Evolutionary conservation across 1,140 invertebrate species (phyloP), one percentile per base, ranked within the genome.

Genomic region (Lysiphlebus fabarum): DNA sequence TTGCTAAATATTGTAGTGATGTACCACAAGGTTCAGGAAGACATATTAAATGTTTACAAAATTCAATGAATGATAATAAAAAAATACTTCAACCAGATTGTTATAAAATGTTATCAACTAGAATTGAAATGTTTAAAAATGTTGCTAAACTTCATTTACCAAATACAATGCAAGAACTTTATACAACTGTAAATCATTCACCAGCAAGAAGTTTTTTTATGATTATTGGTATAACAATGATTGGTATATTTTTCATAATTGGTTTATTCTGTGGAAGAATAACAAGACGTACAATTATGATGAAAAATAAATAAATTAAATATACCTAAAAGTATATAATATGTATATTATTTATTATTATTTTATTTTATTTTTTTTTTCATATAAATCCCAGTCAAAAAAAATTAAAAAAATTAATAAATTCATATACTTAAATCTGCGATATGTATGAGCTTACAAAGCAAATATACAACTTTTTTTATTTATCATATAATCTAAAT

Each of bases 121-220:
- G 93, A 66, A 86, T 93, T 66, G 88, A 94, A 80, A 93, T 96
- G 90, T 95, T 93, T 74, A 88, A 84, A 79, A 90, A 90, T 82
- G 91, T 92, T 26, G 89, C 87, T 38, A 85, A 89, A 80, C 61
- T 83, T 8, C 75, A 63, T 45, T 48, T 83, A 9, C 84, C 87
- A 9, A 86, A 90, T 68, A 86, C 84, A 61, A 77, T 94, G 40
- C 79, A 84, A 65, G 88, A 93, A 69, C 67, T 94, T 6, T 86
- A 89, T 10, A 67, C 70, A 40, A 69, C 69, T 66, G 81, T 67
- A 80, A 79, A 87, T 90, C 42, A 76, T 79, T 95, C 92, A 2
- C 90, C 90, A 41, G 83, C 89, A 5, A 86, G 85, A 69, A 86
- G 86, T 73, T 93, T 92, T 69, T 90, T 95, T 65, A 80, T 91